Base-by-base conservation (phyloP, 1,140 invertebrate species). In the Caerostris extrusa region DNA sequence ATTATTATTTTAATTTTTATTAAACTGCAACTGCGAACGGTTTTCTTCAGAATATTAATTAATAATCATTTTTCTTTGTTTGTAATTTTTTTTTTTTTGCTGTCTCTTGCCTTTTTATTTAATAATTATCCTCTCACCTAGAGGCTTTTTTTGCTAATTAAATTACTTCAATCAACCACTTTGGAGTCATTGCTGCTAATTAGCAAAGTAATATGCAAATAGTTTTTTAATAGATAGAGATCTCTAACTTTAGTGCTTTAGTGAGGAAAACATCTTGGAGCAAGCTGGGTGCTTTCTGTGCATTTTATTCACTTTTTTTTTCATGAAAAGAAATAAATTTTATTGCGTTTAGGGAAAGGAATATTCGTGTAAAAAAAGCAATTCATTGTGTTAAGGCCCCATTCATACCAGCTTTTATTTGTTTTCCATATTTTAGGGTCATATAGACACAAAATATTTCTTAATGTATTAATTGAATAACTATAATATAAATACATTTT, bases 181-280 rank as follows among this genome's bases (percentile, higher is more conserved):
- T 71, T 71, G 67, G 67, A 71, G 19, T 71, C 17, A 71, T 71
- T 71, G 19, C 67, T 71, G 17, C 34, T 71, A 71, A 71, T 71
- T 71, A 71, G 19, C 7, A 34, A n/a, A n/a, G n/a, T n/a, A n/a
- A 34, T 71, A 71, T 71, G 67, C 67, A 71, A 71, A 71, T 71
- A 71, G 34, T 71, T 71, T 8, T 34, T 34, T 6, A 71, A 34
- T 19, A 34, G n/a, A 5, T 34, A n/a, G 34, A 34, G 34, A 34
- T 34, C 34, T 34, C 34, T 34, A n/a, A n/a, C 34, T 34, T 34
- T 34, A 34, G 34, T 34, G 34, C n/a, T 34, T 1, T 2, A 34
- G 34, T 1, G 34, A 34, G 34, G 34, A 34, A 34, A 34, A 34
- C 34, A 34, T 34, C 34, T 34, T 34, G 34, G 34, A 34, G 34